phyloP scores from a whole-genome alignment of 2,797 vertebrate species.

The Sebastes steindachneri region DNA sequence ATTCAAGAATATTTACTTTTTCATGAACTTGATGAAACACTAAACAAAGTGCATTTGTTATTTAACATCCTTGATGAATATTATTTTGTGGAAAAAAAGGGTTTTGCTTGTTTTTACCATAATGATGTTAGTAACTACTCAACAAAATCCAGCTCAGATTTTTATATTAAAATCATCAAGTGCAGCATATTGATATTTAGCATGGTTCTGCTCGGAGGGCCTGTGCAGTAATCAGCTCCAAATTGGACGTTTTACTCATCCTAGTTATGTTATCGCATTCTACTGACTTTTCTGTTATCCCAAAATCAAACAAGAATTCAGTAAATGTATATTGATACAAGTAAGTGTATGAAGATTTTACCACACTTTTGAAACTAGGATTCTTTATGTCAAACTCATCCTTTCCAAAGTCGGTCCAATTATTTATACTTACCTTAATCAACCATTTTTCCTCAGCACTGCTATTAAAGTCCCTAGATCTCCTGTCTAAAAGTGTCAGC shows the following conservation, averaged over 20 bases:
- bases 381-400: background rate
- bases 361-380: background rate
- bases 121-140: background rate
- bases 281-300: background rate
- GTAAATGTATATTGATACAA: background rate
- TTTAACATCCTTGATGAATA: background rate
- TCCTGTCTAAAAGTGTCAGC: constrained; percentile 1
- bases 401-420: background rate
- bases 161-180: background rate
- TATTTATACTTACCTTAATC: constrained; percentile 1
- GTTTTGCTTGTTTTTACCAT: background rate
- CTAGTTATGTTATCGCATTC: background rate
- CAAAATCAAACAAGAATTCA: background rate
- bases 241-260: background rate
- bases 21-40: background rate
- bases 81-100: background rate
- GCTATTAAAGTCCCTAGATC: constrained; percentile 6
- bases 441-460: background rate
- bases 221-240: background rate
- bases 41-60: background rate
- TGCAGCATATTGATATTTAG: background rate
- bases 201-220: background rate
- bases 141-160: background rate
- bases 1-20: background rate
- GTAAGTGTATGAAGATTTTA: background rate